These are phyloP conservation scores for Callinectes sapidus DNA, from an alignment of 2,888 invertebrate species.

Conservation along the genomic window DNA sequence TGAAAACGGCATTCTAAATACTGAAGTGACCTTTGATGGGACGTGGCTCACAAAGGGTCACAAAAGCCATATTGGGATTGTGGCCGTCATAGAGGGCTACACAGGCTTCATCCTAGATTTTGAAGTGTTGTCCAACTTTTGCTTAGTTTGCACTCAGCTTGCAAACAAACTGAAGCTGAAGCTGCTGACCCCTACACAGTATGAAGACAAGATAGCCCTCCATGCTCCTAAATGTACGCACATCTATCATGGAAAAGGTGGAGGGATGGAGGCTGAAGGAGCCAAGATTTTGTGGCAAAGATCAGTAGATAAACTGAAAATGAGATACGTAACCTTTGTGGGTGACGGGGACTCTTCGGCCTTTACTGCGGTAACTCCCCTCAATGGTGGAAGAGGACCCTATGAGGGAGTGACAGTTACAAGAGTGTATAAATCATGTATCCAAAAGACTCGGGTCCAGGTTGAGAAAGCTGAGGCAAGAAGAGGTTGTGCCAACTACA, in stretches of 20 bases:
- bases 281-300: conserved; percentile 17
- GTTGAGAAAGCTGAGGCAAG: not conserved
- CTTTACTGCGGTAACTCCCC: not conserved
- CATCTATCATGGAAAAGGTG: not conserved
- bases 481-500: not conserved
- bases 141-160: not conserved
- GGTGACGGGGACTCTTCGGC: not conserved
- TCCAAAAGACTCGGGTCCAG: conserved; percentile 3
- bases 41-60: conserved; percentile 20
- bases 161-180: not conserved
- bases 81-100: not conserved
- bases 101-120: not conserved
- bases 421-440: conserved; percentile 40
- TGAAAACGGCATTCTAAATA: conserved; percentile 18
- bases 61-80: not conserved
- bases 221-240: not conserved
- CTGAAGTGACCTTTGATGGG: not conserved
- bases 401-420: conserved; percentile 9
- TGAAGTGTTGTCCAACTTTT: not conserved
- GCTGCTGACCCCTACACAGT: not conserved
- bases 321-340: conserved; percentile 1
- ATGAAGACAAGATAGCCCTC: not conserved
- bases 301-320: not conserved
- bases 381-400: conserved; percentile 35
- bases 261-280: not conserved